A percentile compares a stretch with the other conserved stretches of the same genome.
Evolutionary conservation across 2,113 vertebrate species (phyloP).

Genomic region (Tinamus guttatus): DNA sequence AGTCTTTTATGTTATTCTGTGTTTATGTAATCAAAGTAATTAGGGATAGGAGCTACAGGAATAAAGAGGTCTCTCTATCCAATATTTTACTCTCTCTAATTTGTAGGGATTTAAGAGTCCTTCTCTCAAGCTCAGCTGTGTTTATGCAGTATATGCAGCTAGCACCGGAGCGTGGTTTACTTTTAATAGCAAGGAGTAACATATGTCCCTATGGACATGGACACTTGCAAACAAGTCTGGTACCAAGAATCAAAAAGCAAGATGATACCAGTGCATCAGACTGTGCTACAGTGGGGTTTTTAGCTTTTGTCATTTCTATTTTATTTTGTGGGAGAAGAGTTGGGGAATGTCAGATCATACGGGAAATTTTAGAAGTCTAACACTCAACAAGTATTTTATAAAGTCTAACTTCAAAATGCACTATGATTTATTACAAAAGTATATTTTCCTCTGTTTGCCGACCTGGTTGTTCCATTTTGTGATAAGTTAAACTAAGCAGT

Average conservation of each 20-base stretch:
- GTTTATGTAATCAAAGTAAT: slow-evolving; percentile 70
- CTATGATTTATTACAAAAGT: slow-evolving; percentile 67
- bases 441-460: slow-evolving; percentile 67
- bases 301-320: slow-evolving; percentile 58
- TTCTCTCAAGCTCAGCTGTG: slow-evolving; percentile 59
- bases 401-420: slow-evolving; percentile 69
- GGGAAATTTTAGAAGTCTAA: slow-evolving; percentile 66
- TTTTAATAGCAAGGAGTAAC: slow-evolving; percentile 28
- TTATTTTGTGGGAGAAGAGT: slow-evolving; percentile 61
- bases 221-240: slow-evolving; percentile 55
- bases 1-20: slow-evolving; percentile 64
- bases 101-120: slow-evolving; percentile 37
- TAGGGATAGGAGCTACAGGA: slow-evolving; percentile 49
- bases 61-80: slow-evolving; percentile 42
- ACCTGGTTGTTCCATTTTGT: slow-evolving; percentile 68
- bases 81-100: slow-evolving; percentile 27
- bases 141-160: slow-evolving; percentile 34
- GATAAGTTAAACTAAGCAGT: slow-evolving; percentile 70
- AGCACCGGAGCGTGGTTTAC: slow-evolving; percentile 37
- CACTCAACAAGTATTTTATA: slow-evolving; percentile 69
- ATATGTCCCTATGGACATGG: neutral
- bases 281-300: slow-evolving; percentile 35
- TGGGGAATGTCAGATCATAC: slow-evolving; percentile 49
- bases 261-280: slow-evolving; percentile 58
- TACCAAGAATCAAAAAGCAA: slow-evolving; percentile 4